Conservation (phyloP, 2,113 vertebrate genomes). For the Onychostoma macrolepis region DNA sequence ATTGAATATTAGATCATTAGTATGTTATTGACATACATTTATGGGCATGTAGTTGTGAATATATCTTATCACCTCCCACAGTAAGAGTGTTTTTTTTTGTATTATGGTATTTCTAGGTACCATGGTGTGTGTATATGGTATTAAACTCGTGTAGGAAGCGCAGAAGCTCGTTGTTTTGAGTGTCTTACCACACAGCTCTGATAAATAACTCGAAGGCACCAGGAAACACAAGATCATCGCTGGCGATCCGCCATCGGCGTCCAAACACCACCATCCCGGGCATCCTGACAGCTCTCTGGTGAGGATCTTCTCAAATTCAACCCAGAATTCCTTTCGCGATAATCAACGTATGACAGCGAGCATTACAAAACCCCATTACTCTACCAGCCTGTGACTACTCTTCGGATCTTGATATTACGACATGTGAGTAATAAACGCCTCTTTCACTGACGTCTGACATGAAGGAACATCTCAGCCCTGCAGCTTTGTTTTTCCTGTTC, state of each 20-base stretch:
- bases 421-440: not conserved
- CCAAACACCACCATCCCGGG: constrained; percentile 89
- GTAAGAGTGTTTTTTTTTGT: not conserved
- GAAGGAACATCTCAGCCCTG: no score
- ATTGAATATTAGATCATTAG: not conserved
- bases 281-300: constrained; percentile 70
- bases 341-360: not conserved
- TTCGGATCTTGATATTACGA: not conserved
- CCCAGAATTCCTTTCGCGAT: not conserved
- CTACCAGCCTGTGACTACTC: not conserved
- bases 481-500: constrained; percentile 23
- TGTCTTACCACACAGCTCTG: constrained; percentile 83
- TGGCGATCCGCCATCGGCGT: constrained; percentile 92
- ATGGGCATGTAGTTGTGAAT: not conserved
- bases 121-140: not conserved
- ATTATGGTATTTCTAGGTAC: not conserved
- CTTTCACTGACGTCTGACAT: not conserved
- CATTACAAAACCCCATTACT: not conserved
- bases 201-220: constrained; percentile 86
- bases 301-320: no score
- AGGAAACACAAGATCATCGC: constrained; percentile 94
- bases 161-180: not conserved
- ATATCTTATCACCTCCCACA: not conserved
- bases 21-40: not conserved
- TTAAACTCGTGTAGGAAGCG: not conserved